Evolutionary conservation across 2,113 vertebrate species (phyloP), one percentile per base, ranked within the genome.

Genomic region (Poecilia latipinna): DNA sequence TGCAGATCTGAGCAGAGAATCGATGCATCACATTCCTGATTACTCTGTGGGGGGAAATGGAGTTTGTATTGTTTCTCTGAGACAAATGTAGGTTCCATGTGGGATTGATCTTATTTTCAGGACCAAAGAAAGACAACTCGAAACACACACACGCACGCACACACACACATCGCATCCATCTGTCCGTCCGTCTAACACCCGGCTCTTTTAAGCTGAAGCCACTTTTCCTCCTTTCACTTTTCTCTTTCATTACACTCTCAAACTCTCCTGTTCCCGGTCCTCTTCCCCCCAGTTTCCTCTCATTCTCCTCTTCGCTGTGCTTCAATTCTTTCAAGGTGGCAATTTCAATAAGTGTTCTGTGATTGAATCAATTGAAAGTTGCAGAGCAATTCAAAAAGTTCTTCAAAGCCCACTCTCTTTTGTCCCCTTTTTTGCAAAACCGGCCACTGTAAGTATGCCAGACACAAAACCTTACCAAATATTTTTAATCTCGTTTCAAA

Each of bases 1-100:
- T 83, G 80, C 77, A 89, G 86, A 90, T 92, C 78, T 62, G 76
- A 15, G 74, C 84, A 61, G 79, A 51, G 68, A 89, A 94, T 93
- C 92, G 74, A 94, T 92, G 81, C 89, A 89, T 91, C 90, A 90
- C 86, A 82, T 77, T 89, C 83, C 90, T 91, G 93, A 93, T 90
- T 92, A 90, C 92, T 92, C 91, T 84, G 82, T 79, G 62, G 79
- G 86, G 82, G 92, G 90, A 94, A 92, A 93, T 91, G 83, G 93
- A 93, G 86, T 92, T 92, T 90, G 91, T 93, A 89, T 93, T 93
- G 92, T 93, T 94, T 93, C 88, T 92, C 79, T 48, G 83, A 92
- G 93, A 94, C 90, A 90, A 93, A 94, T 93, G 88, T 88, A 71
- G 79, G 82, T 87, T 89, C 66, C 88, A 24, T 78, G 86, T 76